Percentiles rank a stretch among this genome's conserved stretches.
Conservation (phyloP, 2,797 vertebrate species). For the Lacerta viridis region DNA sequence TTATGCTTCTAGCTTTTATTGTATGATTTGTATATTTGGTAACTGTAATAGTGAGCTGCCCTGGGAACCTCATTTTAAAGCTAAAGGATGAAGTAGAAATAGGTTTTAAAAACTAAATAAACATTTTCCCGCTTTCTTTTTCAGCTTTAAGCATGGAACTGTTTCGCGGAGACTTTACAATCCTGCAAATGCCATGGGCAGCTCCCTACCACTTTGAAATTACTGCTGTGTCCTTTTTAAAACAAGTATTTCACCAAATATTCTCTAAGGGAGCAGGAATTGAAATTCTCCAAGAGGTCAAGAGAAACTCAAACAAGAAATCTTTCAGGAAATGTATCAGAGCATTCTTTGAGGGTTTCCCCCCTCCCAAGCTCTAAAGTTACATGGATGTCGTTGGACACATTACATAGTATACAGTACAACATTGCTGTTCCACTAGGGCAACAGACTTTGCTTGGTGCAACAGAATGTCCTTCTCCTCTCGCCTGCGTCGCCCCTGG, state of each 20-base stretch:
- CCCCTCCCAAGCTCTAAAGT: neutral
- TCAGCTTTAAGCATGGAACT: no score
- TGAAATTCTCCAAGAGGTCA: neutral
- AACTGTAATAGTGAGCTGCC: neutral
- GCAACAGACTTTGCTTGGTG: no score
- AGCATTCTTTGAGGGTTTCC: neutral
- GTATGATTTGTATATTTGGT: neutral
- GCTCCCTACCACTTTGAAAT: neutral
- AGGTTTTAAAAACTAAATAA: neutral
- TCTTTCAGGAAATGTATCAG: neutral
- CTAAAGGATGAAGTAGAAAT: neutral
- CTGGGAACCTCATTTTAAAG: no score
- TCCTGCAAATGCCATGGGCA: neutral
- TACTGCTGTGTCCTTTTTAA: no score
- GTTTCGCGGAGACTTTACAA: neutral
- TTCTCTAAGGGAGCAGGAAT: no score
- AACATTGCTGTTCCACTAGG: no score
- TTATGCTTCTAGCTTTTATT: neutral
- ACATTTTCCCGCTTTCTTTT: no score
- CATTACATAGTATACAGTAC: neutral
- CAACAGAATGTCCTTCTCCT: no score
- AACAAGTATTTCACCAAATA: no score
- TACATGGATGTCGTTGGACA: neutral
- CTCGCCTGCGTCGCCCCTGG: no score
- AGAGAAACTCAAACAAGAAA: neutral